Evolutionary conservation across 2,113 vertebrate genomes (phyloP), one percentile per base, ranked within the genome.

Genomic region (Trichechus manatus): DNA sequence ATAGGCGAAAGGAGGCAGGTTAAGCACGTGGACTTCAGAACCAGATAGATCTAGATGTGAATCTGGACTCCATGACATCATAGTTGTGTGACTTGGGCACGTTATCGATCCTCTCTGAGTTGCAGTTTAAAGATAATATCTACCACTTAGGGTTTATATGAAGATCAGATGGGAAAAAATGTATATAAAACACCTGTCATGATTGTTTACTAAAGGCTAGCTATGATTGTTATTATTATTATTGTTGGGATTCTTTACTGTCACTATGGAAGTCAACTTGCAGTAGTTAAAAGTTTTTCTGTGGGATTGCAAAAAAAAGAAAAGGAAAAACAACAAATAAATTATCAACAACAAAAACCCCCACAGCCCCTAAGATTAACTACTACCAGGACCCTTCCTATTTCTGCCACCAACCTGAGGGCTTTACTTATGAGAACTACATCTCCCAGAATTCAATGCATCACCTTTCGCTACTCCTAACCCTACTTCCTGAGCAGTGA

Each of bases 201-300:
- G 13, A 25, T 83, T 17, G 50, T 84, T 82, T 80, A 22, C 53
- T 89, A 79, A 96, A 83, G 23, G 39, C 9, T 72, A 75, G 47
- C 25, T 64, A 33, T 78, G 84, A 44, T 25, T 91, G 19, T 29
- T n/a, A 10, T 44, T 63, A n/a, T 44, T 63, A n/a, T 44, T 50
- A 59, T 47, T 81, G 19, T 64, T 80, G 9, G 10, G 31, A n/a
- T 90, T 92, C 15, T 82, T n/a, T 50, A 36, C 13, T 81, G 7
- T 89, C 83, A 93, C 22, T 91, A 33, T 56, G 66, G n/a, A 95
- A 82, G 47, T 74, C 63, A 89, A 64, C 33, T 53, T 53, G 31
- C 2, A 3, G 39, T 77, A 78, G 25, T 74, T 82, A 75, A 95
- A 85, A 74, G 7, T 39, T 80, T 87, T 27, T 72, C 9, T 44